These are phyloP conservation scores for Onychostoma macrolepis DNA, from an alignment of 2,113 vertebrate genomes.

Conservation along the genomic window DNA sequence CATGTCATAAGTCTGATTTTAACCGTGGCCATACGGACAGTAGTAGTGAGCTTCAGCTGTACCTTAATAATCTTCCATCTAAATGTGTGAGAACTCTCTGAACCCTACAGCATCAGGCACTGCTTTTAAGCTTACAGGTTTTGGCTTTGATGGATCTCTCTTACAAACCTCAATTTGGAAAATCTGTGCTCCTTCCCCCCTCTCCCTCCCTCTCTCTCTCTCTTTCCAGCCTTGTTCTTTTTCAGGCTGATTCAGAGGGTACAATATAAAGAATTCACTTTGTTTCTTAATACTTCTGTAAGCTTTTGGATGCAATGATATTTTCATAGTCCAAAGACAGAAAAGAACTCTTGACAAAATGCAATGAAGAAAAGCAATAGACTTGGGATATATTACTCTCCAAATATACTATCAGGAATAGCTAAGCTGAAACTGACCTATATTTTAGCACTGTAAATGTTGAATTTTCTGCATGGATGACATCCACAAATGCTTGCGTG, in stretches of 20 bases:
- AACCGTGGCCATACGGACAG: conserved; percentile 41
- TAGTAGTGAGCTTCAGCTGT: conserved; percentile 35
- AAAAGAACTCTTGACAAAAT: not conserved
- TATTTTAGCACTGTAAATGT: conserved; percentile 28
- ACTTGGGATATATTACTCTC: conserved; percentile 10
- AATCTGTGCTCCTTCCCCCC: conserved; percentile 25
- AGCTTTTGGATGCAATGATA: conserved; percentile 6
- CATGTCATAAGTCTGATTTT: conserved; percentile 49
- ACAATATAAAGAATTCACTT: conserved; percentile 11
- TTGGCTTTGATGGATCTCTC: conserved; percentile 58
- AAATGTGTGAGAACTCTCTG: conserved; percentile 55
- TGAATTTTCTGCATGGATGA: conserved; percentile 29
- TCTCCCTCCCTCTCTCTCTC: not conserved
- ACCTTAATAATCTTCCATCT: conserved; percentile 53
- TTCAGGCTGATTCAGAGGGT: not conserved
- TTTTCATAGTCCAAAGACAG: not conserved
- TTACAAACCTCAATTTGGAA: conserved; percentile 53
- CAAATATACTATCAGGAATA: conserved; percentile 8
- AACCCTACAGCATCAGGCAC: conserved; percentile 43
- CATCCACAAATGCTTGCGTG: conserved; percentile 7
- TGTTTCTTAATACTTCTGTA: conserved; percentile 4
- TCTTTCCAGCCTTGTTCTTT: conserved; percentile 11
- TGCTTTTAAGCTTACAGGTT: conserved; percentile 50
- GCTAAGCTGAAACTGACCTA: conserved; percentile 18
- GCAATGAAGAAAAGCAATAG: conserved; percentile 4